Evolutionary conservation across 2,113 vertebrate species (phyloP), one percentile per base, ranked within the genome.

Genomic region (Mustela nigripes): DNA sequence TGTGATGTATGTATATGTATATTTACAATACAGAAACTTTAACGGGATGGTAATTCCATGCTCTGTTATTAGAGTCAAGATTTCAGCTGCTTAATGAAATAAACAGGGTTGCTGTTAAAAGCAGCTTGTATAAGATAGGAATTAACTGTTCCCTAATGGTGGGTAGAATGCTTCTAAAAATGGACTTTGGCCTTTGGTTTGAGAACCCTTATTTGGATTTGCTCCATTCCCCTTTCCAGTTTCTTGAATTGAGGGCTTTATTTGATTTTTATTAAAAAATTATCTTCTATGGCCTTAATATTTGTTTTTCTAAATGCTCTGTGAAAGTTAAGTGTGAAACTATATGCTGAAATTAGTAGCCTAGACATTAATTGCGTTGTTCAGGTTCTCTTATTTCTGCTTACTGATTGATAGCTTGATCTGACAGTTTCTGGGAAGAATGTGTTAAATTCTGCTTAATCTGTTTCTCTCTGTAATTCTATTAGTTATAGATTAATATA

Each of bases 121-220:
- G 26, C 67, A 86, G 28, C 21, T 85, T 95, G 31, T 24, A 4
- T 67, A 56, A 89, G 69, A 31, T 22, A 48, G 73, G 26, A 94
- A 69, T 85, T 81, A 74, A 60, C 24, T 78, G 15, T 84, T 63
- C 31, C 3, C 85, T 31, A 76, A 53, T 10, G 15, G 56, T 96
- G 73, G 63, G 16, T 89, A 92, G n/a, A 96, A 84, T 39, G 92
- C 71, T 84, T n/a, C 4, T 76, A 28, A 95, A 95, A 95, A 69
- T 93, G 67, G 14, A 56, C 18, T 91, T 92, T 28, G 19, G 24
- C 48, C 80, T 95, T 93, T 84, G 45, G n/a, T 95, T 95, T 62
- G 22, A 15, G 22, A 45, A 82, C 5, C 21, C 21, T 67, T 39
- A 31, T 48, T 92, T 86, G 53, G 21, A 28, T 79, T 95, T 89